A percentile compares a stretch with the other conserved stretches of the same genome.
phyloP scores from a whole-genome alignment of 2,113 vertebrate species.

The Manacus vitellinus region DNA sequence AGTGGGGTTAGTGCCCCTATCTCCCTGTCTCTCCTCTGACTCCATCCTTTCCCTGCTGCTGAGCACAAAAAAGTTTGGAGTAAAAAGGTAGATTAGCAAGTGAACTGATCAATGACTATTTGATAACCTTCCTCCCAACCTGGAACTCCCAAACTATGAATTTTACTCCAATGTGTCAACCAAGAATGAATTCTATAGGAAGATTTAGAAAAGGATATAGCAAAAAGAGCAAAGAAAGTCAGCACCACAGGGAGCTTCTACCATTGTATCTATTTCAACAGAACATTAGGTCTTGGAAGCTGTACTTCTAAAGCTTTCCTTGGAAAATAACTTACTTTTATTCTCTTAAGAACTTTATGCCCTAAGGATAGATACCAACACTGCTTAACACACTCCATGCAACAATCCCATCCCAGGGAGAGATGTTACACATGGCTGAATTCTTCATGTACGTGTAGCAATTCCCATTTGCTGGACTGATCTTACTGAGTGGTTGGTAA shows the following conservation, averaged over 20 bases:
- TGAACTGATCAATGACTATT: slow-evolving; percentile 7
- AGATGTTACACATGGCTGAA: not conserved
- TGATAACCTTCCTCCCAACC: not conserved
- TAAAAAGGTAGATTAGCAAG: not conserved
- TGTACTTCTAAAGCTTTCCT: not conserved
- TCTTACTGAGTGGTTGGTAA: not conserved
- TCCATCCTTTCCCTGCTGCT: not conserved
- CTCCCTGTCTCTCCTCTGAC: not conserved
- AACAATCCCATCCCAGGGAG: not conserved
- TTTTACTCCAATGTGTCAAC: not conserved
- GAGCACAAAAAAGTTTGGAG: not conserved
- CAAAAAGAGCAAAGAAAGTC: slow-evolving; percentile 4
- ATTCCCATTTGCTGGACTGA: not conserved
- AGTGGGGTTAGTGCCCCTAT: not conserved
- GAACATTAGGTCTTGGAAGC: not conserved
- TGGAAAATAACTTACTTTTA: not conserved
- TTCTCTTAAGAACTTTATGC: not conserved
- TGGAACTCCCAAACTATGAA: not conserved
- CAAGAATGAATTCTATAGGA: not conserved
- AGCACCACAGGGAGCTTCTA: slow-evolving; percentile 3
- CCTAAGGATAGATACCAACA: not conserved
- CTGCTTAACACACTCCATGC: not conserved
- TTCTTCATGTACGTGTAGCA: not conserved
- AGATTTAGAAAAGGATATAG: not conserved
- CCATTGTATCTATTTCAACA: not conserved